Percentiles rank a stretch among this genome's conserved stretches.
phyloP scores from a whole-genome alignment of 2,797 vertebrate species.

The Sphenopsis melanotis region DNA sequence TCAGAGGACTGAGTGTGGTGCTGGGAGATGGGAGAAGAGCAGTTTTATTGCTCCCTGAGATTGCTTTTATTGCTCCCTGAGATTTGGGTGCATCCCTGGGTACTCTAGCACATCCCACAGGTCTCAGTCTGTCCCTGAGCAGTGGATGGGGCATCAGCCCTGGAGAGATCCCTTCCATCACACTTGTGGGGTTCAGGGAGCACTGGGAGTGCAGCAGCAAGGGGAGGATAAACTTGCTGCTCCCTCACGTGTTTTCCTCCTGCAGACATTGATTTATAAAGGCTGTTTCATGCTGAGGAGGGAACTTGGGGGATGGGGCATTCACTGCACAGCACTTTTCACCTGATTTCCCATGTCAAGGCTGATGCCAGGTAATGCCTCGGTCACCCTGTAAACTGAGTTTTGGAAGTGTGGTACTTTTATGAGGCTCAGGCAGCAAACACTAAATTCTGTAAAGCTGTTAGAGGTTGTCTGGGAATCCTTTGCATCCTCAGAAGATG shows the following conservation, averaged over 20 bases:
- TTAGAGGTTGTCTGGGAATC: background rate
- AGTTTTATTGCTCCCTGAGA: background rate
- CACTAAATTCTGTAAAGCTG: background rate
- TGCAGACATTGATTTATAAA: slow-evolving; percentile 6
- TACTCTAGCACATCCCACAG: background rate
- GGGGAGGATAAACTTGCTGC: background rate
- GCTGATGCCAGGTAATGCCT: background rate
- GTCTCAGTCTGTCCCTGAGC: background rate
- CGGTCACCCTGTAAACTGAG: background rate
- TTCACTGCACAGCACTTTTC: background rate
- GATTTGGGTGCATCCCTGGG: background rate
- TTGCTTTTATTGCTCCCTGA: background rate
- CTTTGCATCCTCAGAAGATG: background rate
- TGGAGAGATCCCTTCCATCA: background rate
- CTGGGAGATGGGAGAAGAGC: background rate
- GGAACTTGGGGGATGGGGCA: background rate
- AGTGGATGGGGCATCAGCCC: background rate
- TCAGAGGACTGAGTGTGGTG: fast-evolving
- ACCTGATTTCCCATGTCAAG: background rate
- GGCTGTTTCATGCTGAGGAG: background rate
- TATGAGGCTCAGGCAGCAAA: background rate
- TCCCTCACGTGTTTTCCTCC: background rate
- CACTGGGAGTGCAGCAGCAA: background rate
- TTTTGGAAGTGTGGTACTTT: background rate
- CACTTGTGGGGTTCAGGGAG: background rate